These are phyloP conservation scores for Andrena fulva DNA, from an alignment of 2,888 invertebrate species.

Conservation along the genomic window DNA sequence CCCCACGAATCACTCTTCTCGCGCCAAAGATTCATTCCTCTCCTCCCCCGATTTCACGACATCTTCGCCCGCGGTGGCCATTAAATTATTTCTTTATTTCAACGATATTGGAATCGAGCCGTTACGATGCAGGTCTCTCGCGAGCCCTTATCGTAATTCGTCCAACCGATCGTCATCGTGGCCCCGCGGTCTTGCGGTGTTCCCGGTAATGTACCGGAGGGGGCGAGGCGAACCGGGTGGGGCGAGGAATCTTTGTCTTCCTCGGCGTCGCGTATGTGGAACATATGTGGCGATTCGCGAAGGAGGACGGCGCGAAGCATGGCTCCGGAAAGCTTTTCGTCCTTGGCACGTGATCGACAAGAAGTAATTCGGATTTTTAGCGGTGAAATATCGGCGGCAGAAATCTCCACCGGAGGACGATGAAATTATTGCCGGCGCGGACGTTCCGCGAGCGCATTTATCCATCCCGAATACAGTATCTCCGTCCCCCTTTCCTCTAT, in stretches of 20 bases:
- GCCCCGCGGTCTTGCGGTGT: neutral
- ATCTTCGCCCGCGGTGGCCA: neutral
- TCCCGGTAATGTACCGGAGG: neutral
- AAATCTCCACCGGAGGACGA: conserved; percentile 35
- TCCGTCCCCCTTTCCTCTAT: neutral
- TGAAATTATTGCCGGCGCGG: conserved; percentile 35
- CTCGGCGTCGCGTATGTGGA: conserved; percentile 18
- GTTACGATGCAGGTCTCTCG: neutral
- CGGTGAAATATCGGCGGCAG: conserved; percentile 34
- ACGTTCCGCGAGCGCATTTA: conserved; percentile 25
- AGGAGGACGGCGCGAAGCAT: conserved; percentile 47
- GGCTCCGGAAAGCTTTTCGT: conserved; percentile 51
- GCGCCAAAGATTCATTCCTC: neutral
- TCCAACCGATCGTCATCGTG: neutral
- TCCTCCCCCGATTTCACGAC: neutral
- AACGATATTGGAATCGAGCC: neutral
- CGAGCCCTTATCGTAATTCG: neutral
- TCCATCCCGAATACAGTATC: neutral
- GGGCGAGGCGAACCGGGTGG: neutral
- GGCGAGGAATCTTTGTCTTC: conserved; percentile 13
- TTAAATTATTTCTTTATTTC: neutral
- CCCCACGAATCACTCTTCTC: conserved; percentile 9
- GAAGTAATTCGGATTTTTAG: conserved; percentile 54
- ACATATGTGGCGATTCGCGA: conserved; percentile 42
- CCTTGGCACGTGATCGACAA: conserved; percentile 65